Percentiles rank a stretch among this genome's conserved stretches.
Conservation (phyloP, 2,113 vertebrate species). For the Odocoileus hemionus region DNA sequence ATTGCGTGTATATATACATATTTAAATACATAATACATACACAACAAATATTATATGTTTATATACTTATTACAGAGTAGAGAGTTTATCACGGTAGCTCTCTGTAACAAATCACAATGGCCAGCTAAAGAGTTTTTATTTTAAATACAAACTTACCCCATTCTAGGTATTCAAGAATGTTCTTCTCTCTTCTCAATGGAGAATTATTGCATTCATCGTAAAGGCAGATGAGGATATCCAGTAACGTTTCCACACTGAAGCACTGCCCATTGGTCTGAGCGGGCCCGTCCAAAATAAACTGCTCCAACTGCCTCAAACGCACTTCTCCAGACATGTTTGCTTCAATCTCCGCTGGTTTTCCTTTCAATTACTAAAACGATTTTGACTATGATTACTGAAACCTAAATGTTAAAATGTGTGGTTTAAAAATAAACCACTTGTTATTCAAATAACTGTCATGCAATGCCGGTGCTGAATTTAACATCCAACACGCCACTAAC, state of each 20-base stretch:
- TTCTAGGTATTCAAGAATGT: slow-evolving; percentile 94
- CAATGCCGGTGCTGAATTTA: slow-evolving; percentile 65
- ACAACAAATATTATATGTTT: neutral
- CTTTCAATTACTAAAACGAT: slow-evolving; percentile 54
- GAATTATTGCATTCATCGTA: slow-evolving; percentile 99
- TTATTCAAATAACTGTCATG: slow-evolving; percentile 73
- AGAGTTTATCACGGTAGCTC: neutral
- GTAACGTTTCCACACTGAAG: slow-evolving; percentile 94
- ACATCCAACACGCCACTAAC: slow-evolving; percentile 67
- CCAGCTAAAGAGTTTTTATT: slow-evolving; percentile 9
- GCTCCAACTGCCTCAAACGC: slow-evolving; percentile 97
- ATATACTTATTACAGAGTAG: neutral
- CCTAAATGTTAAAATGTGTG: slow-evolving; percentile 62
- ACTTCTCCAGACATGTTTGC: slow-evolving; percentile 97
- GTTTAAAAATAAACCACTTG: slow-evolving; percentile 72
- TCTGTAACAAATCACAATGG: neutral
- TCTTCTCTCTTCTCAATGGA: slow-evolving; percentile 95
- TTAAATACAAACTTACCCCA: slow-evolving; percentile 90
- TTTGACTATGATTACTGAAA: slow-evolving; percentile 59
- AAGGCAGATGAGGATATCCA: slow-evolving; percentile 97
- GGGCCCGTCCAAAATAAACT: slow-evolving; percentile 95
- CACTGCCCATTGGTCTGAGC: slow-evolving; percentile 90
- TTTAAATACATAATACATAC: neutral
- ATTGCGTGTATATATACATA: neutral
- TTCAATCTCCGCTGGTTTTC: slow-evolving; percentile 72